Evolutionary conservation across 2,113 vertebrate genomes (phyloP).

Genomic region (Cephalopholis sonnerati): DNA sequence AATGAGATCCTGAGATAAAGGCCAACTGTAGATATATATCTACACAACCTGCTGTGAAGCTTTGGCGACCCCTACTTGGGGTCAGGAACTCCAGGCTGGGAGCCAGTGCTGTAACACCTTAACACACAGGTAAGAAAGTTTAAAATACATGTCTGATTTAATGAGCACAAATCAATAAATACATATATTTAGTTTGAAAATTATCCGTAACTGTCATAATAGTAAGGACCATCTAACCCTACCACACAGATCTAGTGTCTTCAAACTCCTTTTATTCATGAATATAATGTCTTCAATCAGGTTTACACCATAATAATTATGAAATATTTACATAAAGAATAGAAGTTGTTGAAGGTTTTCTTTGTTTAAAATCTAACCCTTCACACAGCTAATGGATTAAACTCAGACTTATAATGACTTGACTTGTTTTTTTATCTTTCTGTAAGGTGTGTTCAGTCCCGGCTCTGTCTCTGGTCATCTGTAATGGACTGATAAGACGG

Average conservation of each 20-base stretch:
- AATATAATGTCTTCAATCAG: conserved; percentile 19
- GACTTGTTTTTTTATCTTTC: background rate
- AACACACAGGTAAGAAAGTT: background rate
- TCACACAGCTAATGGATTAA: background rate
- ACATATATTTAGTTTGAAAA: background rate
- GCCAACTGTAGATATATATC: too few species aligned
- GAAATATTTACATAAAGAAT: conserved; percentile 34
- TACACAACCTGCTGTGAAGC: too few species aligned
- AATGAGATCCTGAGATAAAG: too few species aligned
- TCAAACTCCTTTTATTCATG: background rate
- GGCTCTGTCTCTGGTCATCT: background rate
- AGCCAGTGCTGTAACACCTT: background rate
- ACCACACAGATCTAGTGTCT: background rate
- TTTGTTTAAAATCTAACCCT: conserved; percentile 3
- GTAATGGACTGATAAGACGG: background rate
- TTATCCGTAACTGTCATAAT: background rate
- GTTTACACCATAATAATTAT: background rate
- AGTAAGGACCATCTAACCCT: background rate
- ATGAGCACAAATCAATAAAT: background rate
- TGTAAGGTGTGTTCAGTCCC: background rate
- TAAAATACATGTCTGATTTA: background rate
- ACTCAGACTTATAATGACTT: background rate
- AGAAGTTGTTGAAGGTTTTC: background rate
- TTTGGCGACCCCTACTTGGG: too few species aligned
- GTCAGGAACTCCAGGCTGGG: too few species aligned